These are phyloP conservation scores for Fregetta grallaria DNA, from an alignment of 2,113 vertebrate genomes.

Conservation along the genomic window DNA sequence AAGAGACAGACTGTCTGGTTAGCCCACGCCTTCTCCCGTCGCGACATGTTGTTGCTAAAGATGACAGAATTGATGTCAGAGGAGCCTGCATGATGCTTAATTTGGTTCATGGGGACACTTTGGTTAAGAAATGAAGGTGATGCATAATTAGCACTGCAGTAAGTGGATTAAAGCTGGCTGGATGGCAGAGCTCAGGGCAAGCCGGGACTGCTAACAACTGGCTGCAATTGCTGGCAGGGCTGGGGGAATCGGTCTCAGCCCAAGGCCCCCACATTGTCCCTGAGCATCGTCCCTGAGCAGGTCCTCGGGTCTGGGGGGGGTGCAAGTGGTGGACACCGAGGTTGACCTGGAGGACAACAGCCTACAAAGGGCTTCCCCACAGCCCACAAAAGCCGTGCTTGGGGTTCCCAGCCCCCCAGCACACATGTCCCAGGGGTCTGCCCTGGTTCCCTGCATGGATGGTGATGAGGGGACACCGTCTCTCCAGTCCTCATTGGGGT, in stretches of 20 bases:
- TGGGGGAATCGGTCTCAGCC: neutral
- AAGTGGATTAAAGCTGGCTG: neutral
- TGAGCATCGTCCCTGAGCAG: neutral
- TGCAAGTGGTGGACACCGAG: neutral
- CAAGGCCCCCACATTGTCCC: neutral
- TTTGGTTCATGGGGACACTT: neutral
- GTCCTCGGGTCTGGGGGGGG: neutral
- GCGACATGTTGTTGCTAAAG: neutral
- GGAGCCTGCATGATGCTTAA: neutral
- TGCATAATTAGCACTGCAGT: neutral
- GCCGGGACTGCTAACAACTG: neutral
- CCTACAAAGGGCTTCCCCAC: neutral
- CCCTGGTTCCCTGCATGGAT: neutral
- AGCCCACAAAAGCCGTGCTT: neutral
- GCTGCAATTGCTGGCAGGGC: neutral
- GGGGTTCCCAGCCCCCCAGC: neutral
- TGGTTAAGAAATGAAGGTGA: neutral
- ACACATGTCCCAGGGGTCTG: neutral
- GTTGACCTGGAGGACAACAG: neutral
- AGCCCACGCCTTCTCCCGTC: neutral
- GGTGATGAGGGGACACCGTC: neutral
- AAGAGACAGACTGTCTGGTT: neutral
- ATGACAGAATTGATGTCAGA: neutral
- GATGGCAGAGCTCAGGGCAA: neutral
- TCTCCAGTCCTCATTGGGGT: rapidly evolving